Evolutionary conservation across 2,113 vertebrate species (phyloP).

Genomic region (Oryzias curvinotus): DNA sequence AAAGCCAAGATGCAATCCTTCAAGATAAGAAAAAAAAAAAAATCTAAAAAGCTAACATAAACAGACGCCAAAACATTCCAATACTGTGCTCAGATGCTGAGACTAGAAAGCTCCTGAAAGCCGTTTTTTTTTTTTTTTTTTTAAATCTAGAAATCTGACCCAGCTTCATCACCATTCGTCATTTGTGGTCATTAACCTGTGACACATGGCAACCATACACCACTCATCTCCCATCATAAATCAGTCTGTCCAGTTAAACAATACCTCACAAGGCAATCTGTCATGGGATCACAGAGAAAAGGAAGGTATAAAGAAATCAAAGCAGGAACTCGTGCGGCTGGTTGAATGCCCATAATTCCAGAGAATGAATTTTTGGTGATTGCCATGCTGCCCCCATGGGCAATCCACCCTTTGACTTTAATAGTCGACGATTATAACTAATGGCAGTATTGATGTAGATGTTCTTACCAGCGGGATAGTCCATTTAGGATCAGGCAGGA

Average conservation of each 20-base stretch:
- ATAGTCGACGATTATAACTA: slow-evolving; percentile 86
- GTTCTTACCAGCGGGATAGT: slow-evolving; percentile 83
- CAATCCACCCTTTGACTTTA: slow-evolving; percentile 71
- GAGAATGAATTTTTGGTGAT: slow-evolving; percentile 3
- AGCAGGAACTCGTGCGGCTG: slow-evolving; percentile 4
- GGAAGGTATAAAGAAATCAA: slow-evolving; percentile 8
- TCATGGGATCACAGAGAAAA: not conserved
- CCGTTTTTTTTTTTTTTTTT: slow-evolving; percentile 16
- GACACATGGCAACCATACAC: slow-evolving; percentile 40
- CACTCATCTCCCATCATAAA: slow-evolving; percentile 46
- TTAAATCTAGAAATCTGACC: slow-evolving; percentile 39
- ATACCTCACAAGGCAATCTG: slow-evolving; percentile 25
- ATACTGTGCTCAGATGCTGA: slow-evolving; percentile 1
- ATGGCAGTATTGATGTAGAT: slow-evolving; percentile 85
- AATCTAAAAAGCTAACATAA: slow-evolving; percentile 1
- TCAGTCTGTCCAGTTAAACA: slow-evolving; percentile 43
- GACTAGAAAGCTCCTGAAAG: slow-evolving; percentile 25
- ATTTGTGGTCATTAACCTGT: slow-evolving; percentile 52
- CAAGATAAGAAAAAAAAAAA: slow-evolving; percentile 25
- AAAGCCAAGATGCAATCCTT: slow-evolving; percentile 31
- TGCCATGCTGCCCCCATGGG: slow-evolving; percentile 34
- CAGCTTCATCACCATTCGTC: slow-evolving; percentile 53
- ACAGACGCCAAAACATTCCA: not conserved
- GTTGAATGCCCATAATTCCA: slow-evolving; percentile 8
- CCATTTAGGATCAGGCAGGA: slow-evolving; percentile 84